Conservation (phyloP, 1,140 invertebrate genomes). For the Lepidurus packardi region DNA sequence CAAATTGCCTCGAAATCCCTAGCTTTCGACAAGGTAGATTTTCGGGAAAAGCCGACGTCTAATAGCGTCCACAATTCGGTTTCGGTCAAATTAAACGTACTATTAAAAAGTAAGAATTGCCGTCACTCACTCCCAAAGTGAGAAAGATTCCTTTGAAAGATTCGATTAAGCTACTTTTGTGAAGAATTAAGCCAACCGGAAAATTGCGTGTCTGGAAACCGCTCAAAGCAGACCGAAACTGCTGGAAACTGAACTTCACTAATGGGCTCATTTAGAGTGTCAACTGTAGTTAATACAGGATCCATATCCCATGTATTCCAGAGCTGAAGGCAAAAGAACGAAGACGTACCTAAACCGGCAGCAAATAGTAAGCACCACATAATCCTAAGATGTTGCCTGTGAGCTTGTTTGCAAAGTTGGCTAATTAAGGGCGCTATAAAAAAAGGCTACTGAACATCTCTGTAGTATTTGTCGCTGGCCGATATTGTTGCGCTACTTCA, state of each 20-base stretch:
- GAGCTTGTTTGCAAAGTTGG: not conserved
- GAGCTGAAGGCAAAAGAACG: slow-evolving; percentile 9
- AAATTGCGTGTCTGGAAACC: not conserved
- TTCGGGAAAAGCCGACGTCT: not conserved
- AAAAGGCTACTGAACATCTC: too few species aligned
- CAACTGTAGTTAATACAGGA: slow-evolving; percentile 8
- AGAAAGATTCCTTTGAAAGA: not conserved
- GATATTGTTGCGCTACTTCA: too few species aligned
- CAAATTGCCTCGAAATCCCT: not conserved
- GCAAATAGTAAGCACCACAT: not conserved
- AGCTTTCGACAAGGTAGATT: not conserved
- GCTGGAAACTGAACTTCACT: not conserved
- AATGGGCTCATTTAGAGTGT: not conserved
- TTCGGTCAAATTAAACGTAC: not conserved
- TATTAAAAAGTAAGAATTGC: not conserved
- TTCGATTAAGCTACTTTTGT: not conserved
- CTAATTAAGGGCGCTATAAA: too few species aligned
- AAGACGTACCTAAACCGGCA: not conserved
- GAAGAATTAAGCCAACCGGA: not conserved
- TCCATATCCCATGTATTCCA: not conserved
- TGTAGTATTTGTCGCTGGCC: too few species aligned
- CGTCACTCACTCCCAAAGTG: not conserved
- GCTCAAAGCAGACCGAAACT: not conserved
- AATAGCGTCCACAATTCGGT: not conserved
- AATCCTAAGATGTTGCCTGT: not conserved